A percentile compares a stretch with the other conserved stretches of the same genome.
phyloP scores from a whole-genome alignment of 2,888 invertebrate species.

The Capitulum mitella region DNA sequence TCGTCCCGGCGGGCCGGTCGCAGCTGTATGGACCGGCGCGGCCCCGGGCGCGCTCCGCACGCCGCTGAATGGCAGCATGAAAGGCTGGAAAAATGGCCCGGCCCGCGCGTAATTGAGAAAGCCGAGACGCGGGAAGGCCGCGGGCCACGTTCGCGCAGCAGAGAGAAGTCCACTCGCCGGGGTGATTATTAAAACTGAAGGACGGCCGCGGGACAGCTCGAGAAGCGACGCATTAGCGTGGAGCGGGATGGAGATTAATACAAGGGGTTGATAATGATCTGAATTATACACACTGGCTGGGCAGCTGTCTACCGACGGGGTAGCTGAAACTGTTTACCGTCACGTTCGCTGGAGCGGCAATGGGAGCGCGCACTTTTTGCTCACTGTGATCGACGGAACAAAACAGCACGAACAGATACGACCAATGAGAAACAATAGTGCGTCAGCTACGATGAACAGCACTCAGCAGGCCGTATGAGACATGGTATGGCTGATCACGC shows the following conservation, averaged over 20 bases:
- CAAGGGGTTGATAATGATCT: background rate
- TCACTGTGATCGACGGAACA: no score
- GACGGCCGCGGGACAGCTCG: background rate
- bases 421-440: no score
- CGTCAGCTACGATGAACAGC: no score
- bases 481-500: no score
- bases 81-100: constrained; percentile 9
- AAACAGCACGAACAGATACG: no score
- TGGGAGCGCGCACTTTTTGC: no score
- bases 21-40: background rate
- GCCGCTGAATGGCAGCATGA: background rate
- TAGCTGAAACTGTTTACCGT: no score
- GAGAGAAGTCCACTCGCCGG: background rate
- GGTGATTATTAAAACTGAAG: background rate
- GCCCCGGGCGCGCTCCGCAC: background rate
- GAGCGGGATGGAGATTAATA: background rate
- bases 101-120: background rate
- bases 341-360: no score
- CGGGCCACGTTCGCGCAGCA: background rate
- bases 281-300: no score
- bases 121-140: background rate
- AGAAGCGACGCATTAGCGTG: background rate
- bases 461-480: no score
- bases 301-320: no score
- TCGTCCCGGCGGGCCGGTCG: background rate